Evolutionary conservation across 2,888 invertebrate species (phyloP), one percentile per base, ranked within the genome.

Genomic region (Myopa tessellatipennis): DNA sequence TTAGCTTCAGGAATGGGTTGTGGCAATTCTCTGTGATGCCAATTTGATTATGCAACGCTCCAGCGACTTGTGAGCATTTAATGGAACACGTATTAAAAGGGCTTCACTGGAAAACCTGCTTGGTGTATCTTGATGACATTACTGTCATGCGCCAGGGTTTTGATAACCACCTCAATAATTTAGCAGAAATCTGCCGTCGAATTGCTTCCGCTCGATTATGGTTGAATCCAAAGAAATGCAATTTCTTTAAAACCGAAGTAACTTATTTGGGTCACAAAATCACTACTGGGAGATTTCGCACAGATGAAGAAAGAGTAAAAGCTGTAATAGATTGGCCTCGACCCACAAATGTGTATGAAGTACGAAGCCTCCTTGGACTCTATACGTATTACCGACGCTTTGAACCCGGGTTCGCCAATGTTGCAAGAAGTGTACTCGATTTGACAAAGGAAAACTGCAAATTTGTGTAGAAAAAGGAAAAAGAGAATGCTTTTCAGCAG

Each of bases 21-120:
- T 58, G 2, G n/a, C 58, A 83, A 38, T 83, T 84, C 70, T 79
- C 76, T 3, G 81, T 83, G 0, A 83, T 84, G 83, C 82, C 81
- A 2, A 81, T 82, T 76, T 79, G 79, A 12, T 71, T 81, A 1
- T 80, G 78, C 40, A 81, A 79, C 18, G 79, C 76, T 12, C 77
- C 80, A 4, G 80, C 81, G 0, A 81, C 80, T 6, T 81, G 81
- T 73, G 80, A 82, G 67, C 71, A 80, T 4, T 52, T 81, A 12
- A 82, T 82, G 82, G 80, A 80, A 58, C 34, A 36, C 12, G 74
- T 78, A 1, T 74, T 78, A 4, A 26, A 74, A 38, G 78, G 79
- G 1, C 58, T 80, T 10, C 70, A 45, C 8, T 78, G 80, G 76
- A 79, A 80, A 67, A 81, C 73, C 0, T 81, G 79, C n/a, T 52